phyloP scores from a whole-genome alignment of 1,140 invertebrate genomes.

The Drosophila sproati region DNA sequence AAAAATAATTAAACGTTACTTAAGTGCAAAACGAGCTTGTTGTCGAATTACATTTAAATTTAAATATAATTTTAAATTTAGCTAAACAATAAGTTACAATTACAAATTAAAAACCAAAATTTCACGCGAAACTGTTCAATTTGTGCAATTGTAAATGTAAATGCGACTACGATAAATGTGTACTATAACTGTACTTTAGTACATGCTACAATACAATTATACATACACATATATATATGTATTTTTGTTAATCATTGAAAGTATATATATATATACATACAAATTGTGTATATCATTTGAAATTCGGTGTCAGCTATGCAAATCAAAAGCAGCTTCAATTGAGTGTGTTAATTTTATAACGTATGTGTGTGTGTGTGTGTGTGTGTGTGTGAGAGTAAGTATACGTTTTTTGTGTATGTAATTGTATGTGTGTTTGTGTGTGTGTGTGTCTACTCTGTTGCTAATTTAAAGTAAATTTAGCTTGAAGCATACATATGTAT shows the following conservation, averaged over 20 bases:
- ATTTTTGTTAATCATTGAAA: constrained; percentile 36
- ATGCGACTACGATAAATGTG: constrained; percentile 6
- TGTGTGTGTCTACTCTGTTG: constrained; percentile 52
- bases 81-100: constrained; percentile 65
- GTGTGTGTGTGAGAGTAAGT: neutral
- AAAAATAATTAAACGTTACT: constrained; percentile 62
- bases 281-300: constrained; percentile 36
- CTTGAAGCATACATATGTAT: constrained; percentile 62
- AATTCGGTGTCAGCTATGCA: constrained; percentile 10
- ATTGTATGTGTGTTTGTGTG: neutral
- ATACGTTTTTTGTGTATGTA: no score
- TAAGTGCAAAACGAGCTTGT: constrained; percentile 83
- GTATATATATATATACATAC: constrained; percentile 6
- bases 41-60: constrained; percentile 75
- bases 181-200: constrained; percentile 21
- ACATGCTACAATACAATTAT: neutral
- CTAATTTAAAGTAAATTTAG: constrained; percentile 61
- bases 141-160: constrained; percentile 13
- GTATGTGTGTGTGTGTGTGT: constrained; percentile 4
- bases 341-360: constrained; percentile 5
- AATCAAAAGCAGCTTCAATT: constrained; percentile 11
- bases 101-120: constrained; percentile 1
- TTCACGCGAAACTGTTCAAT: constrained; percentile 14
- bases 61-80: constrained; percentile 67
- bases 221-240: constrained; percentile 18